phyloP scores from a whole-genome alignment of 2,888 invertebrate species.

The Synanthedon vespiformis region DNA sequence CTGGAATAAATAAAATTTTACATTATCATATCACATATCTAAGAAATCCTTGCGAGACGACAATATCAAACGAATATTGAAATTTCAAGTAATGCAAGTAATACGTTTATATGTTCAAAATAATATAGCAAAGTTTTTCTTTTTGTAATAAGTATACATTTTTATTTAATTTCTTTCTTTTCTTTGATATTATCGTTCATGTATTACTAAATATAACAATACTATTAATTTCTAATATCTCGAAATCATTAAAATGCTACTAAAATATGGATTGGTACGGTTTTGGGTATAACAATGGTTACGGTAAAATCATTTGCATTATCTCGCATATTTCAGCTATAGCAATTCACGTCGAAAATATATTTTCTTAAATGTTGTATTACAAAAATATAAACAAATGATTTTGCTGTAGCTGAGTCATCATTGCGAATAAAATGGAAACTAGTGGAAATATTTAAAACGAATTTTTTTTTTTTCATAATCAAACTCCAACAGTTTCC shows the following conservation, averaged over 20 bases:
- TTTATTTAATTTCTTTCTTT: not conserved
- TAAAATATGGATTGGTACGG: slow-evolving; percentile 8
- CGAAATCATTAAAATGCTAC: slow-evolving; percentile 1
- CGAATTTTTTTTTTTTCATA: not conserved
- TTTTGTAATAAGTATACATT: not conserved
- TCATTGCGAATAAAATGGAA: slow-evolving; percentile 19
- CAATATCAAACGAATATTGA: slow-evolving; percentile 33
- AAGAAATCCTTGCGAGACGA: slow-evolving; percentile 32
- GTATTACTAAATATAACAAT: not conserved
- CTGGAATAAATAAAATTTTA: slow-evolving; percentile 20
- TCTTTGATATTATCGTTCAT: not conserved
- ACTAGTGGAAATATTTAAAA: slow-evolving; percentile 1
- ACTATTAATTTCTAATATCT: not conserved
- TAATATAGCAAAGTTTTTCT: not conserved
- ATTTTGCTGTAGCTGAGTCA: slow-evolving; percentile 18
- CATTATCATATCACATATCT: slow-evolving; percentile 25
- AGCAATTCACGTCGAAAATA: too few species aligned
- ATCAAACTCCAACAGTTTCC: not conserved
- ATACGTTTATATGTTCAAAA: not conserved
- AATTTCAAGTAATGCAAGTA: slow-evolving; percentile 1
- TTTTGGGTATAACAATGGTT: slow-evolving; percentile 17
- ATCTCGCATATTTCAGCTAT: slow-evolving; percentile 1
- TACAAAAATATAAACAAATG: slow-evolving; percentile 11
- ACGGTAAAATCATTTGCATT: slow-evolving; percentile 25
- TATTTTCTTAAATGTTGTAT: too few species aligned